A percentile compares a stretch with the other conserved stretches of the same genome.
Conservation (phyloP, 2,797 vertebrate species). For the Rhinella marina region DNA sequence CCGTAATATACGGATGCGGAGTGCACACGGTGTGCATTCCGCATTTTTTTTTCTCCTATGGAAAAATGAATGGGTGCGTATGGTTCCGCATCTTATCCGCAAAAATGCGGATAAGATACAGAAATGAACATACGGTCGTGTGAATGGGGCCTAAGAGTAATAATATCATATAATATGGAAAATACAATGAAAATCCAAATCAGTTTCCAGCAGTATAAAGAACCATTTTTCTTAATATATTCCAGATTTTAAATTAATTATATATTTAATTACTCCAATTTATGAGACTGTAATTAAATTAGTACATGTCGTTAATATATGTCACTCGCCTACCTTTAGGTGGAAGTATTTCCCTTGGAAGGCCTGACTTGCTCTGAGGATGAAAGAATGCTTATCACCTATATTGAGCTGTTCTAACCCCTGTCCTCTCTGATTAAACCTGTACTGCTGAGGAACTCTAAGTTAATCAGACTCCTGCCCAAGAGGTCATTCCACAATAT, state of each 20-base stretch:
- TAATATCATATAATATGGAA: not conserved
- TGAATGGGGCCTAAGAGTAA: too few species aligned
- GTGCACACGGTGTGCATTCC: too few species aligned
- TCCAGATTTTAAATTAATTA: not conserved
- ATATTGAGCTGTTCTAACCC: constrained; percentile 96
- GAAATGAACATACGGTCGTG: too few species aligned
- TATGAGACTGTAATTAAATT: not conserved
- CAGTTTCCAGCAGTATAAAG: not conserved
- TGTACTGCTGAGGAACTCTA: constrained; percentile 80
- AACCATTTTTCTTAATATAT: not conserved
- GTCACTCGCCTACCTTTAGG: constrained; percentile 71
- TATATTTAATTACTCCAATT: not conserved
- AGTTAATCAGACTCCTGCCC: constrained; percentile 83
- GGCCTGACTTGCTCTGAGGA: constrained; percentile 86
- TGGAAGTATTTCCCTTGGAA: constrained; percentile 88
- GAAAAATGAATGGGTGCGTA: too few species aligned
- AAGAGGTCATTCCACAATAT: constrained; percentile 77
- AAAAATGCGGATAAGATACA: too few species aligned
- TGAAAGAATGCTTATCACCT: constrained; percentile 90
- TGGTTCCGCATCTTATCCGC: too few species aligned
- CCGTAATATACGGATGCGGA: too few species aligned
- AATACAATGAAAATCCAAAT: not conserved
- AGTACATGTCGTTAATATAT: not conserved
- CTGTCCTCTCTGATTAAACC: constrained; percentile 91
- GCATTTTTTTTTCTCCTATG: too few species aligned